Conservation (phyloP, 2,113 vertebrate genomes). For the Carettochelys insculpta region DNA sequence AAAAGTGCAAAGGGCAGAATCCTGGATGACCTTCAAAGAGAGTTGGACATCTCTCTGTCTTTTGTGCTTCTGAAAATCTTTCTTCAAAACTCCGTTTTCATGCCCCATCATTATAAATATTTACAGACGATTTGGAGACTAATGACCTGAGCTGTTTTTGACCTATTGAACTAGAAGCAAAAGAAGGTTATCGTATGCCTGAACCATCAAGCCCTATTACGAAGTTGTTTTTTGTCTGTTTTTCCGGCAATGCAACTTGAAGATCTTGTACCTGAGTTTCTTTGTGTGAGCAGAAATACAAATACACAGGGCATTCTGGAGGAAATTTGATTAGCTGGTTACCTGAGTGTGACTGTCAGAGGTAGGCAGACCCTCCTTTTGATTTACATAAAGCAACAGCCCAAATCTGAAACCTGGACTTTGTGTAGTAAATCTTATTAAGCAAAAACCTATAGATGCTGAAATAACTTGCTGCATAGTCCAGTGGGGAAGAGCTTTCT, state of each 20-base stretch:
- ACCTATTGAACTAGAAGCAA: neutral
- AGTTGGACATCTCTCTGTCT: neutral
- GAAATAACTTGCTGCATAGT: neutral
- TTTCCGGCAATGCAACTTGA: neutral
- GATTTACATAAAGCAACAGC: neutral
- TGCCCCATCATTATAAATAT: neutral
- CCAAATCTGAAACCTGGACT: neutral
- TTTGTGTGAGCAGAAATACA: neutral
- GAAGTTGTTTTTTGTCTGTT: neutral
- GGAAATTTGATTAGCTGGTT: neutral
- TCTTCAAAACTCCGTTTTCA: neutral
- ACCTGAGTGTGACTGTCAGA: neutral
- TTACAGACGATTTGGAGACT: neutral
- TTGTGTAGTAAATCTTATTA: fast-evolving
- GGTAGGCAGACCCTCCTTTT: fast-evolving
- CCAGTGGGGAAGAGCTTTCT: neutral
- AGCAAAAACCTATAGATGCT: neutral
- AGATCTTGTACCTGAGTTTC: neutral
- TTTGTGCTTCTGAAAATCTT: neutral
- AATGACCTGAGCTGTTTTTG: neutral
- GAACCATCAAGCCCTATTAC: neutral
- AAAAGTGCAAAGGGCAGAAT: neutral
- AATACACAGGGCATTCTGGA: neutral
- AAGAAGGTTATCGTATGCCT: neutral
- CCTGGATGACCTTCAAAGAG: neutral